These are phyloP conservation scores for Pithys albifrons DNA, from an alignment of 2,113 vertebrate genomes.

Conservation along the genomic window DNA sequence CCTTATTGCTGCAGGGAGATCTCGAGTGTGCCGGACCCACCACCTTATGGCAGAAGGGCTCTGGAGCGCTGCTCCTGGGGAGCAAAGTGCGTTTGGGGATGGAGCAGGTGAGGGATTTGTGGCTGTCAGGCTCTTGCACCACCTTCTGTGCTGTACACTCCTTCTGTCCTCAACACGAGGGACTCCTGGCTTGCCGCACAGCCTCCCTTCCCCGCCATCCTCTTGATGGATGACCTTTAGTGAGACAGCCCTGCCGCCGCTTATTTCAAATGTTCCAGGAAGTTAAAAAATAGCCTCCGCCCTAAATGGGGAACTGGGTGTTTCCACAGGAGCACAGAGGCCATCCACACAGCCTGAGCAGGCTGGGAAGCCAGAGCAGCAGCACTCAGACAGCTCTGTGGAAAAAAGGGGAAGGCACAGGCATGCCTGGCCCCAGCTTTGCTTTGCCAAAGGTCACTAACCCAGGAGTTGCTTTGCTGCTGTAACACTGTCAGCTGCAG, in stretches of 20 bases:
- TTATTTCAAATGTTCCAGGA: constrained; percentile 57
- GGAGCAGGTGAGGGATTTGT: not conserved
- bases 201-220: not conserved
- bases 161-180: fast-evolving
- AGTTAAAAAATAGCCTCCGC: constrained; percentile 33
- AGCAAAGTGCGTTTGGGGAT: not conserved
- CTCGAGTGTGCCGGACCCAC: not conserved
- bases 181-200: not conserved
- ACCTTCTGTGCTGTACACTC: not conserved
- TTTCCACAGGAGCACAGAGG: not conserved
- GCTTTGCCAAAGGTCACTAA: not conserved
- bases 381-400: not conserved
- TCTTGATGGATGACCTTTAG: not conserved
- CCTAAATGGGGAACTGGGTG: constrained; percentile 30
- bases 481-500: not conserved
- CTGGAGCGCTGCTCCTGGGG: not conserved
- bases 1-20: not conserved
- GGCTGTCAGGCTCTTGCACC: not conserved
- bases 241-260: not conserved
- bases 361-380: not conserved
- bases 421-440: not conserved
- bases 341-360: fast-evolving
- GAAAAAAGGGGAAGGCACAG: not conserved
- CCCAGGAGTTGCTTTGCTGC: not conserved
- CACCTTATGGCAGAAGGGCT: not conserved